Evolutionary conservation across 2,888 invertebrate genomes (phyloP), one percentile per base, ranked within the genome.

Genomic region (Andrena fulva): DNA sequence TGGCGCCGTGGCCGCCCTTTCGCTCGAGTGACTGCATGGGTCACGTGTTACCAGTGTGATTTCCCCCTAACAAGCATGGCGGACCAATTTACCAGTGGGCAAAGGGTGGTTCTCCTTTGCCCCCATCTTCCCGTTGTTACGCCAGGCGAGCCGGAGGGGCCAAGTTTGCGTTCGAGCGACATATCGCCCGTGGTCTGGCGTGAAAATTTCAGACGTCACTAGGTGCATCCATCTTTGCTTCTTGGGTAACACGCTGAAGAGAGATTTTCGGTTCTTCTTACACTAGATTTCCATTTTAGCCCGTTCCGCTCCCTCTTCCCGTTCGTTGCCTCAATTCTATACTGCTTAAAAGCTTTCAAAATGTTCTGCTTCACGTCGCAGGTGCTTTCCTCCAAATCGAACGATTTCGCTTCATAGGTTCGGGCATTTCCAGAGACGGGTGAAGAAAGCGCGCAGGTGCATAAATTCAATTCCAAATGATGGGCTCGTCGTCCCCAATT

Each of bases 181-280:
- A 66, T 20, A 48, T 69, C 59, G 20, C 56, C 3, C 69, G 29
- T 33, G 67, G 20, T 52, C 24, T 54, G 20, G 64, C 69, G 60
- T n/a, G 84, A 63, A 68, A 84, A 74, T 84, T 84, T 80, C 80
- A 75, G 69, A 69, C 63, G 72, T 74, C 64, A 68, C 74, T 74
- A 60, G 71, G 56, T 62, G 48, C 59, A 68, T 82, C 52, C 52
- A 69, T 82, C 52, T 71, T 27, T 27, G 59, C 50, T 63, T 42
- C 73, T 67, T 60, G 27, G 33, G 29, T 50, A 83, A 69, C 72
- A 70, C 16, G 42, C 29, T 33, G 69, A 83, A 70, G 59, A 29
- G 24, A 60, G 52, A 70, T 50, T 62, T 74, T 82, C 54, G 59
- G 52, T n/a, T 67, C 16, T 8, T 63, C 29, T 31, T 31, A 7